Evolutionary conservation across 2,888 invertebrate species (phyloP), one percentile per base, ranked within the genome.

Genomic region (Eudemis profundana): DNA sequence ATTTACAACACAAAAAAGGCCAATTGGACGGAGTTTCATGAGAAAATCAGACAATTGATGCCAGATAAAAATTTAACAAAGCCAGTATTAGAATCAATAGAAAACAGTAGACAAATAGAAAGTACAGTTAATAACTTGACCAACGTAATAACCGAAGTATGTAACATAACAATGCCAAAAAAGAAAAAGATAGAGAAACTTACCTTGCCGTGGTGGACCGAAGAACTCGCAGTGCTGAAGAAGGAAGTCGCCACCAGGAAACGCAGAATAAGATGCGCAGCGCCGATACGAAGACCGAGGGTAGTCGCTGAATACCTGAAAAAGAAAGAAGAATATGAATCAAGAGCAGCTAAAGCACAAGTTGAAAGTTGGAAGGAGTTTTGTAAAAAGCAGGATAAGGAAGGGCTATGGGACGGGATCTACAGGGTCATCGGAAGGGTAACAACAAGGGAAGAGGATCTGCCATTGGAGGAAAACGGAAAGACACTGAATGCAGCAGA

Each of bases 401-500:
- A 67, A 27, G 46, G 59, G 1, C 1, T 67, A 10, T 67, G 67
- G 49, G 29, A 56, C 27, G 44, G 65, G 44, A 14, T 42, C 2
- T 71, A 69, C 15, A 67, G 68, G 15, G 63, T 70, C 0, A 57
- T 70, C 4, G 38, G 61, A 0, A 44, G 42, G 27, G 51, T 64
- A 0, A 33, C 29, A 0, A 49, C 19, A 38, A 57, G 66, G 36
- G 27, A 49, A 12, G 60, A 66, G 17, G 67, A 69, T 36, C 0
- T 40, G 0, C 46, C 44, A 0, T n/a, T 67, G 17, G n/a, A 12
- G 3, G n/a, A 29, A 12, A 33, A 61, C 5, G 68, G 69, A 10
- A 10, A 44, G 1, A 17, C n/a, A 0, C 29, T 68, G 2, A 46
- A 47, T 8, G 50, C 51, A 1, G 14, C n/a, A 7, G 63, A 53